A percentile compares a stretch with the other conserved stretches of the same genome.
phyloP scores from a whole-genome alignment of 2,797 vertebrate genomes.

The Coracias cyanogaster region DNA sequence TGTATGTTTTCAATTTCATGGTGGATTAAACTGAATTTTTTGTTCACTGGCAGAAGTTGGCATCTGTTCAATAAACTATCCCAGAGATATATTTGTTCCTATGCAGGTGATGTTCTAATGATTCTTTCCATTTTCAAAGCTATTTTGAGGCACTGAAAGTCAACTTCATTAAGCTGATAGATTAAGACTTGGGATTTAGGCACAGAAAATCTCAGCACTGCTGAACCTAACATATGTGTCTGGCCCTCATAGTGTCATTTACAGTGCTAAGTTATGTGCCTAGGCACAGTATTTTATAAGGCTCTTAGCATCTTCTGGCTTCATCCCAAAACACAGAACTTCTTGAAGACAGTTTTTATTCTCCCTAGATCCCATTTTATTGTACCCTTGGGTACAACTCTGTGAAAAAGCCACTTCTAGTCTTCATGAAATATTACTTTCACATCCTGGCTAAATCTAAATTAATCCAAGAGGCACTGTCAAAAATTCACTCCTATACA shows the following conservation, averaged over 20 bases:
- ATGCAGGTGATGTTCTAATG: not conserved
- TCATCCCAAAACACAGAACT: not conserved
- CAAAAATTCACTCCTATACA: slow-evolving; percentile 4
- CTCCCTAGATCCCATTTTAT: not conserved
- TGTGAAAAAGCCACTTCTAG: not conserved
- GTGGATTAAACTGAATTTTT: slow-evolving; percentile 22
- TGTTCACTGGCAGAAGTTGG: not conserved
- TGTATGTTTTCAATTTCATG: slow-evolving; percentile 14
- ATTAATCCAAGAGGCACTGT: slow-evolving; percentile 37
- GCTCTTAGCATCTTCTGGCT: not conserved
- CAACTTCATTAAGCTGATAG: not conserved
- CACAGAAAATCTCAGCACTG: not conserved
- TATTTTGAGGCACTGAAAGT: not conserved
- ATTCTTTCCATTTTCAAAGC: not conserved
- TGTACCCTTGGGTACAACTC: not conserved
- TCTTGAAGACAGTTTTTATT: not conserved
- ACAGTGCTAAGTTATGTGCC: not conserved
- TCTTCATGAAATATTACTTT: slow-evolving; percentile 43
- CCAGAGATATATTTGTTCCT: not conserved
- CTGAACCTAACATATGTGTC: not conserved
- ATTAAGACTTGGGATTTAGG: not conserved
- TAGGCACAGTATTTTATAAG: not conserved
- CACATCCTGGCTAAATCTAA: slow-evolving; percentile 31
- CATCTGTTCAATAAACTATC: not conserved
- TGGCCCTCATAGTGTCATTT: not conserved